These are phyloP conservation scores for Sylvia atricapilla DNA, from an alignment of 2,113 vertebrate species.

Conservation along the genomic window DNA sequence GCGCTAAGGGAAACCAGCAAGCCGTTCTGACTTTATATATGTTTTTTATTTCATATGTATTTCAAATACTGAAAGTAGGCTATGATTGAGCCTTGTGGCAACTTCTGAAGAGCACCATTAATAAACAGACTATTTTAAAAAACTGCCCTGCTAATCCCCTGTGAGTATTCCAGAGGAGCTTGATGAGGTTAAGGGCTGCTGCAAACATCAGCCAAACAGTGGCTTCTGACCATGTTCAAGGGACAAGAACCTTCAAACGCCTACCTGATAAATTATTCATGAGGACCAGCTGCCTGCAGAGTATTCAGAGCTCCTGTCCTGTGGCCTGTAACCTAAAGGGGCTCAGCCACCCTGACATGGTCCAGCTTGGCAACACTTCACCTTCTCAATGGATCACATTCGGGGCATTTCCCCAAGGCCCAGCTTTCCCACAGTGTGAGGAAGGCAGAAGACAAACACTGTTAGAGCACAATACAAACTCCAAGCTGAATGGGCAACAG, in stretches of 20 bases:
- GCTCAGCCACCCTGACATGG: rapidly evolving
- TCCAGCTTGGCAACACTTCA: rapidly evolving
- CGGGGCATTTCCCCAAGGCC: background rate
- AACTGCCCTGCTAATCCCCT: background rate
- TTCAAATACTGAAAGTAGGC: background rate
- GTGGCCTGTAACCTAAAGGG: rapidly evolving
- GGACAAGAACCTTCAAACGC: background rate
- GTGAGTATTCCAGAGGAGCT: background rate
- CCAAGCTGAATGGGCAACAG: background rate
- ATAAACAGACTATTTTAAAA: background rate
- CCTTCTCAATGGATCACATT: background rate
- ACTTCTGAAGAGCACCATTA: background rate
- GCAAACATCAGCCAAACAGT: background rate
- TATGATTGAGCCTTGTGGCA: background rate
- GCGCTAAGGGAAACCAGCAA: background rate
- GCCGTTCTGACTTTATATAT: background rate
- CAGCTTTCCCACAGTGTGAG: rapidly evolving
- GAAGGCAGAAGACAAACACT: rapidly evolving
- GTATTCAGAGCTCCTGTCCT: background rate
- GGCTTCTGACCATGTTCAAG: background rate
- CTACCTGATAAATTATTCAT: background rate
- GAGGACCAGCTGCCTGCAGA: background rate
- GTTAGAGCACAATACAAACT: background rate
- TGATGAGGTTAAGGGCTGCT: background rate
- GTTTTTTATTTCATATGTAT: background rate